A percentile compares a stretch with the other conserved stretches of the same genome.
Evolutionary conservation across 2,797 vertebrate genomes (phyloP).

Genomic region (Phoebastria nigripes): DNA sequence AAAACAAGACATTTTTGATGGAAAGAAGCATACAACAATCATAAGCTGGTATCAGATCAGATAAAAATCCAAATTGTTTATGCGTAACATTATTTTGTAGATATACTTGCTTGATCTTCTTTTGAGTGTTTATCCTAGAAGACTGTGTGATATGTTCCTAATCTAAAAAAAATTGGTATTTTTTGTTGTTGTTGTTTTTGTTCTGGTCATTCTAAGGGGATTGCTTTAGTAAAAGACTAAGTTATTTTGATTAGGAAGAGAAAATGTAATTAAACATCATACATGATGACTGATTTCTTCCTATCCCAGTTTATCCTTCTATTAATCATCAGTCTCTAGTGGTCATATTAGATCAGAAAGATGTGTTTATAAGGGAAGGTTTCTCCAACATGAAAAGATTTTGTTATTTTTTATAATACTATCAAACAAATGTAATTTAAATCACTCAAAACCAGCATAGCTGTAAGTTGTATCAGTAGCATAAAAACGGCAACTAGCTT

Average conservation of each 20-base stretch:
- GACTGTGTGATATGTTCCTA: fast-evolving
- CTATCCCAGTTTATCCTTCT: not conserved
- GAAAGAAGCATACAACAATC: not conserved
- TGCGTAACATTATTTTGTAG: not conserved
- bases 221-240: not conserved
- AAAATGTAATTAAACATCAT: not conserved
- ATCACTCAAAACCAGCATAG: not conserved
- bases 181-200: not conserved
- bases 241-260: not conserved
- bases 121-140: not conserved
- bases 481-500: not conserved
- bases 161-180: not conserved
- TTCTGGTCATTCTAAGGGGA: not conserved
- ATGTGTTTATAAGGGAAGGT: not conserved
- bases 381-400: not conserved
- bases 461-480: not conserved
- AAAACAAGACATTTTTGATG: not conserved
- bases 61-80: not conserved
- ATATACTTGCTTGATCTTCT: not conserved
- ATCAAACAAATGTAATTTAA: not conserved
- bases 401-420: not conserved
- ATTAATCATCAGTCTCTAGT: not conserved
- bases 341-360: not conserved
- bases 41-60: not conserved
- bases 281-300: not conserved